A percentile compares a stretch with the other conserved stretches of the same genome.
These are phyloP conservation scores for Rhyacophila brunnea DNA, from an alignment of 1,140 invertebrate species.

Conservation along the genomic window DNA sequence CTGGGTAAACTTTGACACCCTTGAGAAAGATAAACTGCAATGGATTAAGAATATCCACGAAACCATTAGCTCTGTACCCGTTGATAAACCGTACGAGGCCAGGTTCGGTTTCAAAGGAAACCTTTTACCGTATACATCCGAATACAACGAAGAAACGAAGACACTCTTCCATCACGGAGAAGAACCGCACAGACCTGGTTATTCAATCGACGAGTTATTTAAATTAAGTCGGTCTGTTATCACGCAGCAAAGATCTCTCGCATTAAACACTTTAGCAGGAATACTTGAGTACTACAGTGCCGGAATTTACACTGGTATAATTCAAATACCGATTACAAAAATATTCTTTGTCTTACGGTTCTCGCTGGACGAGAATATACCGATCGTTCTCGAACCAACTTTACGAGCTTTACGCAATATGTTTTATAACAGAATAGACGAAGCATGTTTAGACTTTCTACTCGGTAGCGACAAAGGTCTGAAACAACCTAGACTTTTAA, in stretches of 20 bases:
- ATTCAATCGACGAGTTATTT: constrained; percentile 83
- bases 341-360: constrained; percentile 80
- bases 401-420: constrained; percentile 72
- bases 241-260: constrained; percentile 76
- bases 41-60: constrained; percentile 77
- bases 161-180: constrained; percentile 88
- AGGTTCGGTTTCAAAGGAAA: constrained; percentile 68
- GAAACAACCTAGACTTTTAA: constrained; percentile 61
- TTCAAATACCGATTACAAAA: constrained; percentile 64
- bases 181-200: constrained; percentile 86
- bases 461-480: constrained; percentile 66
- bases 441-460: constrained; percentile 69
- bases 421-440: constrained; percentile 73
- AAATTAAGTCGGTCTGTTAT: constrained; percentile 67
- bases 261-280: constrained; percentile 74
- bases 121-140: constrained; percentile 64
- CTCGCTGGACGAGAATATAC: constrained; percentile 80
- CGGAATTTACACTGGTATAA: constrained; percentile 68
- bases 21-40: constrained; percentile 80
- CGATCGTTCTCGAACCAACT: constrained; percentile 68
- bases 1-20: constrained; percentile 78
- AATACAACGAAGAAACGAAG: constrained; percentile 58
- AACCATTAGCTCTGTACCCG: constrained; percentile 39
- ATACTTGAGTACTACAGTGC: constrained; percentile 72
- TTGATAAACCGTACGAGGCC: constrained; percentile 68